Evolutionary conservation across 2,113 vertebrate species (phyloP).

Genomic region (Myodes glareolus): DNA sequence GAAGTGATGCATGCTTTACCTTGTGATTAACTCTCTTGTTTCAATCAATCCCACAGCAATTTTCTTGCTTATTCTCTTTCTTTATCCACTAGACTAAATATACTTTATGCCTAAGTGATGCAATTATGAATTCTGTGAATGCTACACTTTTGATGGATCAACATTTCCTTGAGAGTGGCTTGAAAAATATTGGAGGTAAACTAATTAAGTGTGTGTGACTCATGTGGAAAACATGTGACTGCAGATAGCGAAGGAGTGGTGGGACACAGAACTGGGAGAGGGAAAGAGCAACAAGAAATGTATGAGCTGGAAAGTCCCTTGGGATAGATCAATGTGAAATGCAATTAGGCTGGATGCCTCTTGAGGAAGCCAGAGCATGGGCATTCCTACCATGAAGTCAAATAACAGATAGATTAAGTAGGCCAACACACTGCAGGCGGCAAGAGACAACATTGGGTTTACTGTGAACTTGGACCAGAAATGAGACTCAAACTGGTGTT

Average conservation of each 20-base stretch:
- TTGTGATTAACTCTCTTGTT: conserved; percentile 23
- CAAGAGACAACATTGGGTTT: background rate
- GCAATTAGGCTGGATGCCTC: background rate
- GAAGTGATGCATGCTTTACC: background rate
- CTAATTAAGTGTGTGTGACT: background rate
- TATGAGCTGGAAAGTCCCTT: background rate
- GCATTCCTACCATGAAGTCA: background rate
- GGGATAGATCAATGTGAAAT: background rate
- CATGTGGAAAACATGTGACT: background rate
- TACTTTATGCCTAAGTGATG: background rate
- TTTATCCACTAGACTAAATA: conserved; percentile 20
- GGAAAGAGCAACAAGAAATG: background rate
- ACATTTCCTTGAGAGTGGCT: background rate
- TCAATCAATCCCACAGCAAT: background rate
- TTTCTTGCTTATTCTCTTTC: conserved; percentile 5
- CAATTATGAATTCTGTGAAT: conserved; percentile 20
- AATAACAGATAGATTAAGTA: background rate
- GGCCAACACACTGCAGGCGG: background rate
- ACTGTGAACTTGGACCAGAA: background rate
- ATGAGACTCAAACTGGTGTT: background rate
- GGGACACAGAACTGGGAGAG: background rate
- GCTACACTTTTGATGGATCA: background rate
- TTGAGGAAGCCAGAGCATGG: background rate
- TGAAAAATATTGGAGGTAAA: conserved; percentile 7
- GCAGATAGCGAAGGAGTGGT: background rate